These are phyloP conservation scores for Ophioderma brevispina DNA, from an alignment of 35 echinoderm and acorn worm genomes.

Conservation along the genomic window DNA sequence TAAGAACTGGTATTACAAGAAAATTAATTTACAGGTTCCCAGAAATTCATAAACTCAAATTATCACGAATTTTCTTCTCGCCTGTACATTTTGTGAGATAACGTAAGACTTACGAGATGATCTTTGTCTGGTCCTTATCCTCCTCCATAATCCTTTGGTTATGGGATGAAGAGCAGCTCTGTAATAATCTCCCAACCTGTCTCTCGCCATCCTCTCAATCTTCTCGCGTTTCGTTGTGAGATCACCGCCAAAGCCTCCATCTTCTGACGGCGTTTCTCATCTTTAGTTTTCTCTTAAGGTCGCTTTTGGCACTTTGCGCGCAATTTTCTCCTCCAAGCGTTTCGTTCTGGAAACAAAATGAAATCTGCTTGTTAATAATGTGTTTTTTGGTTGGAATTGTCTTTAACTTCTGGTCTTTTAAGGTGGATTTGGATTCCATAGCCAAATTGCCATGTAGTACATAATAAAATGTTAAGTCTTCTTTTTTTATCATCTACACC, in stretches of 20 bases:
- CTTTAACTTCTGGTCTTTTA: too few relatives aligned
- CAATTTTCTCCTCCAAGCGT: constrained; percentile 74
- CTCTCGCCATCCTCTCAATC: constrained; percentile 68
- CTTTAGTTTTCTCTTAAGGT: constrained; percentile 76
- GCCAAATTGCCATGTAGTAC: too few relatives aligned
- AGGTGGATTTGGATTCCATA: too few relatives aligned
- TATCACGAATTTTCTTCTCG: too few relatives aligned
- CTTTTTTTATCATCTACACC: too few relatives aligned
- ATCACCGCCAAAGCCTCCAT: constrained; percentile 13
- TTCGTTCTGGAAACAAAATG: constrained; percentile 18
- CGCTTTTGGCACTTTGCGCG: constrained; percentile 65
- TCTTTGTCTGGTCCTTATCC: background rate
- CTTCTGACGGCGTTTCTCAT: constrained; percentile 65
- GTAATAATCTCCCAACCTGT: constrained; percentile 36
- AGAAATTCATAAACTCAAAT: too few relatives aligned
- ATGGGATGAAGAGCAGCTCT: constrained; percentile 23
- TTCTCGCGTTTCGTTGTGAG: constrained; percentile 85
- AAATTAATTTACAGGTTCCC: too few relatives aligned
- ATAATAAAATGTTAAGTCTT: too few relatives aligned
- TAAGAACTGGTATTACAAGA: too few relatives aligned
- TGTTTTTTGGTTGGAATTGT: too few relatives aligned
- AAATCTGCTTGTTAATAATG: too few relatives aligned
- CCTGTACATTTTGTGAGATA: background rate
- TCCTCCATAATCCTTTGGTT: background rate
- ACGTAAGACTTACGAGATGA: background rate